A percentile compares a stretch with the other conserved stretches of the same genome.
Conservation (phyloP, 2,113 vertebrate species). For the Regulus satrapa region DNA sequence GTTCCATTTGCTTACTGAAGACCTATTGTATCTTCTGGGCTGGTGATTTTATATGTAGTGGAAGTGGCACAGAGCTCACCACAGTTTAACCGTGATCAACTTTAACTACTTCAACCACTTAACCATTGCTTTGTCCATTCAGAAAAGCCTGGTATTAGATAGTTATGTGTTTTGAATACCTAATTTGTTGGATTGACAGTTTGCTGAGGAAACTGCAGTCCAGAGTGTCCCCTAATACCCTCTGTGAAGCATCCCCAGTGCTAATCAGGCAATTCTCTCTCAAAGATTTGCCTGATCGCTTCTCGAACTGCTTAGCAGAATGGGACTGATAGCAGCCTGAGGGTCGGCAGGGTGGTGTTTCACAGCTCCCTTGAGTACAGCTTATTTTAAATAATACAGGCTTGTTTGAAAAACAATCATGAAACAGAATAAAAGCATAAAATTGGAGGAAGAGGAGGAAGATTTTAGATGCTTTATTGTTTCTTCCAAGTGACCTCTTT, state of each 20-base stretch:
- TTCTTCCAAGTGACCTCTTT: neutral
- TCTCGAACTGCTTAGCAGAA: neutral
- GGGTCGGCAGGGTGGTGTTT: neutral
- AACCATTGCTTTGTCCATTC: neutral
- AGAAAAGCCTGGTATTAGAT: neutral
- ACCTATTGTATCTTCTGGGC: neutral
- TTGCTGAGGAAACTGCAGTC: neutral
- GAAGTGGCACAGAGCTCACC: neutral
- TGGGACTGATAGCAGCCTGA: neutral
- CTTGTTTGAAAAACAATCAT: neutral
- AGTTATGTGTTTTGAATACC: neutral
- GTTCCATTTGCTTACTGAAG: neutral
- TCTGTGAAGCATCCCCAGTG: neutral
- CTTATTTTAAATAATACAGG: neutral
- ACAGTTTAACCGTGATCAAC: neutral
- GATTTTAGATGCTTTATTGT: neutral
- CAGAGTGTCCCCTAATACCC: neutral
- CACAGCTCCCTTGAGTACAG: neutral
- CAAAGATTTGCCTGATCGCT: neutral
- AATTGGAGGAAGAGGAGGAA: neutral
- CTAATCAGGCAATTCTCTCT: neutral
- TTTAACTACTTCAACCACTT: neutral
- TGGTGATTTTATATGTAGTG: rapidly evolving
- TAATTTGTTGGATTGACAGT: neutral
- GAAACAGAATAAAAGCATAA: neutral